Conservation (phyloP, 2,888 invertebrate genomes). For the Agrochola lychnidis region DNA sequence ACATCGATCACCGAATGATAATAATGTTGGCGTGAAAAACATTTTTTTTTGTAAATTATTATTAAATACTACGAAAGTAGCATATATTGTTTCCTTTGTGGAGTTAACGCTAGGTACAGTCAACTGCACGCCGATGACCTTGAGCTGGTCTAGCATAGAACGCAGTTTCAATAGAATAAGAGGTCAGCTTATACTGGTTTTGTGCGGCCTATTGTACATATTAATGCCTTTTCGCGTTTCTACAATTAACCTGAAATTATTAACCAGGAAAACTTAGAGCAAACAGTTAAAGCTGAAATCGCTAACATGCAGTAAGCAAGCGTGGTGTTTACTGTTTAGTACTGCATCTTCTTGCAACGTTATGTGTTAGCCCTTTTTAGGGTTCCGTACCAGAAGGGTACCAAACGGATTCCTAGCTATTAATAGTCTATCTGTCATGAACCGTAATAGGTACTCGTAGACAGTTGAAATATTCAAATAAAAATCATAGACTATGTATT, state of each 20-base stretch:
- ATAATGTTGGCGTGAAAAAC: not conserved
- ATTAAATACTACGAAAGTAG: not conserved
- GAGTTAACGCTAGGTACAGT: not conserved
- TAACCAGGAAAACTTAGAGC: not conserved
- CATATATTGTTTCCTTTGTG: not conserved
- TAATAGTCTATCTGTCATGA: too few relatives aligned
- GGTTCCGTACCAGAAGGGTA: too few relatives aligned
- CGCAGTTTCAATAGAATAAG: not conserved
- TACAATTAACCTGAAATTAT: not conserved
- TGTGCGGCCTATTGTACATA: not conserved
- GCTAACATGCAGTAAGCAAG: not conserved
- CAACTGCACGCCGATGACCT: not conserved
- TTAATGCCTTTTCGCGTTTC: not conserved
- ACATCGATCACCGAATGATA: not conserved
- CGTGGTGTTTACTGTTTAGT: not conserved
- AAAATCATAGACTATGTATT: too few relatives aligned
- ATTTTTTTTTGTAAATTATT: not conserved
- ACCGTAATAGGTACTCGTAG: too few relatives aligned
- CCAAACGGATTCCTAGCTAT: too few relatives aligned
- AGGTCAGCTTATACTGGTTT: not conserved
- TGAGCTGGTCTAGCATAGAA: not conserved
- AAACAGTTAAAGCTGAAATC: not conserved
- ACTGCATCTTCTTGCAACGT: not conserved
- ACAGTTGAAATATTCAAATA: too few relatives aligned
- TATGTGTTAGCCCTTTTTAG: not conserved